phyloP scores from a whole-genome alignment of 2,113 vertebrate species.

The Dipodomys ordii region DNA sequence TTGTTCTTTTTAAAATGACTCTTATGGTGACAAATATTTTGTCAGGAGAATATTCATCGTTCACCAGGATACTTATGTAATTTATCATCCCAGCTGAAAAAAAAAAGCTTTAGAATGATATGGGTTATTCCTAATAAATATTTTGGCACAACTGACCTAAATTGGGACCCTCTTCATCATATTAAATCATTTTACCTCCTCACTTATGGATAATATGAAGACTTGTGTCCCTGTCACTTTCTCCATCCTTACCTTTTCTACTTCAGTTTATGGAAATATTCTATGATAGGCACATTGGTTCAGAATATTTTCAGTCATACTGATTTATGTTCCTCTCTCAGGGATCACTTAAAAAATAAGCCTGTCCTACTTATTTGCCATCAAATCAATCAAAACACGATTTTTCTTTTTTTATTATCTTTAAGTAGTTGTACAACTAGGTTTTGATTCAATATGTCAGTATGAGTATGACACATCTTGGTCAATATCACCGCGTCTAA shows the following conservation, averaged over 20 bases:
- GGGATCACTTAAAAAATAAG: conserved; percentile 26
- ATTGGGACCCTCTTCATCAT: neutral
- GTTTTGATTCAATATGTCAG: no score
- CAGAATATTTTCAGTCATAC: neutral
- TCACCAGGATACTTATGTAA: neutral
- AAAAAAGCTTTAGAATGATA: conserved; percentile 27
- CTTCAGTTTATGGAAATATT: neutral
- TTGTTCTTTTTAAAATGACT: neutral
- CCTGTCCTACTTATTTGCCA: neutral
- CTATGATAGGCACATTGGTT: neutral
- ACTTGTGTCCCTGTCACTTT: neutral
- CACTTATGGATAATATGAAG: neutral
- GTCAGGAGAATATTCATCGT: neutral
- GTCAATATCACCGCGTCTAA: no score
- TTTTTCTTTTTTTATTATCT: neutral
- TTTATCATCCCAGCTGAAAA: conserved; percentile 11
- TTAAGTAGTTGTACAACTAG: no score
- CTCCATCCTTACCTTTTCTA: neutral
- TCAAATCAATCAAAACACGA: neutral
- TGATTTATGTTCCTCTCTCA: conserved; percentile 41
- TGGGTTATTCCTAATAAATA: conserved; percentile 6
- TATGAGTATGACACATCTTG: no score
- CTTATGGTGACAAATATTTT: conserved; percentile 6
- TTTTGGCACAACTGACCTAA: neutral
- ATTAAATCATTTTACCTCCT: neutral